phyloP scores from a whole-genome alignment of 2,888 invertebrate species.

The Drosophila atripex region DNA sequence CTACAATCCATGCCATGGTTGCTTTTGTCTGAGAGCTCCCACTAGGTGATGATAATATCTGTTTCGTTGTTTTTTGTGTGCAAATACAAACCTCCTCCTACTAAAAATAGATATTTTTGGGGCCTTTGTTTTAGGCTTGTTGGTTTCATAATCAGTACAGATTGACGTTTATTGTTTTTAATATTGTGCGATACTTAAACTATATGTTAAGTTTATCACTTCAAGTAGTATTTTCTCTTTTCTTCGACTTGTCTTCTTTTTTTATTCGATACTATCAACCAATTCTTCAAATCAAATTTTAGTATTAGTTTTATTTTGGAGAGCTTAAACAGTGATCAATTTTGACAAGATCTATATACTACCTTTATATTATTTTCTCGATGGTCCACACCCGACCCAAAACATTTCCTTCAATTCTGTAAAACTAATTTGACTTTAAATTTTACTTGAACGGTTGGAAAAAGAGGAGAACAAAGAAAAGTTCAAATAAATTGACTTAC shows the following conservation, averaged over 20 bases:
- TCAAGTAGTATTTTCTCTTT: too few species aligned
- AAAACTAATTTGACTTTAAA: background rate
- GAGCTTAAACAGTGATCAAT: too few species aligned
- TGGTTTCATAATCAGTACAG: background rate
- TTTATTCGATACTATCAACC: too few species aligned
- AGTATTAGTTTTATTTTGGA: too few species aligned
- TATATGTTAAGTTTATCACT: background rate
- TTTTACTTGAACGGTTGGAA: background rate
- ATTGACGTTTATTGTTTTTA: background rate
- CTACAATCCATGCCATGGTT: background rate
- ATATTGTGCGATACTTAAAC: background rate
- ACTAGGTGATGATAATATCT: slow-evolving; percentile 22
- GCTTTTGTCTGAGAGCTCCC: slow-evolving; percentile 14
- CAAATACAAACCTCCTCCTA: too few species aligned
- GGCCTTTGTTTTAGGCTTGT: background rate
- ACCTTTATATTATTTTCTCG: too few species aligned
- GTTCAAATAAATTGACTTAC: background rate
- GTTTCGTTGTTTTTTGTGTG: background rate
- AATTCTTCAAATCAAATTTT: too few species aligned
- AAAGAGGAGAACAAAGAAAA: background rate
- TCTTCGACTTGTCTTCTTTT: too few species aligned
- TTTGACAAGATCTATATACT: too few species aligned
- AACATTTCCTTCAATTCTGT: background rate
- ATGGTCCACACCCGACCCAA: too few species aligned
- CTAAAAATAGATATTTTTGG: background rate